These are phyloP conservation scores for Cyclophora punctaria DNA, from an alignment of 2,888 invertebrate genomes.

Conservation along the genomic window DNA sequence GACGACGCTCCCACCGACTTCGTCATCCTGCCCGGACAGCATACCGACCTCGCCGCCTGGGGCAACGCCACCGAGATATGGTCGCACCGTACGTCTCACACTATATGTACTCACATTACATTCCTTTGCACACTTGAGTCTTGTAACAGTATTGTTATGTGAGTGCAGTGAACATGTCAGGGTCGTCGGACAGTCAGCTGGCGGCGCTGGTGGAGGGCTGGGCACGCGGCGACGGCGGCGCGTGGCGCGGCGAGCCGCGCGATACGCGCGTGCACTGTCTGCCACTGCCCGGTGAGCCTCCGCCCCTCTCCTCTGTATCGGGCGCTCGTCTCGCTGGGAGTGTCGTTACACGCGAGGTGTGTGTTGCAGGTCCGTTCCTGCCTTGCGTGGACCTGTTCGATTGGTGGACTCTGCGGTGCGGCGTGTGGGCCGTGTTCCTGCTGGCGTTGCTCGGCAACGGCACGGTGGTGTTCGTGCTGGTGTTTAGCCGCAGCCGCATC, in stretches of 20 bases:
- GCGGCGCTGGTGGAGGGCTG: conserved; percentile 27
- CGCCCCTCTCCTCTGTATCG: not conserved
- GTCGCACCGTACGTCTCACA: conserved; percentile 83
- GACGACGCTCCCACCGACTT: conserved; percentile 56
- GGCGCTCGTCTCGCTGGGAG: not conserved
- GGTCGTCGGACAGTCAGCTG: conserved; percentile 29
- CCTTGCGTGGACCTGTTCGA: conserved; percentile 97
- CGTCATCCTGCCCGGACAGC: conserved; percentile 54
- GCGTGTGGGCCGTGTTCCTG: conserved; percentile 97
- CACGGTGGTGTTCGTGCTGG: conserved; percentile 93
- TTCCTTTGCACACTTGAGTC: not conserved
- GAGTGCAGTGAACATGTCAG: conserved; percentile 47
- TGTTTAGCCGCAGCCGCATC: conserved; percentile 94
- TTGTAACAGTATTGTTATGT: not conserved
- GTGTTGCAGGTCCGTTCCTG: conserved; percentile 86
- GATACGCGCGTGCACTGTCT: conserved; percentile 79
- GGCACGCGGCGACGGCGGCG: conserved; percentile 24
- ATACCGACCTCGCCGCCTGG: conserved; percentile 81
- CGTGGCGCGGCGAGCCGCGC: conserved; percentile 26
- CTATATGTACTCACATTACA: not conserved
- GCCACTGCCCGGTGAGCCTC: conserved; percentile 82
- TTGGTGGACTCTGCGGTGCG: conserved; percentile 97
- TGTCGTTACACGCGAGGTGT: conserved; percentile 1
- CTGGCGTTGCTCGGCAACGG: conserved; percentile 97
- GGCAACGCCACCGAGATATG: conserved; percentile 87